Percentiles rank a stretch among this genome's conserved stretches.
phyloP scores from a whole-genome alignment of 2,113 vertebrate species.

The Poeciliopsis retropinna region DNA sequence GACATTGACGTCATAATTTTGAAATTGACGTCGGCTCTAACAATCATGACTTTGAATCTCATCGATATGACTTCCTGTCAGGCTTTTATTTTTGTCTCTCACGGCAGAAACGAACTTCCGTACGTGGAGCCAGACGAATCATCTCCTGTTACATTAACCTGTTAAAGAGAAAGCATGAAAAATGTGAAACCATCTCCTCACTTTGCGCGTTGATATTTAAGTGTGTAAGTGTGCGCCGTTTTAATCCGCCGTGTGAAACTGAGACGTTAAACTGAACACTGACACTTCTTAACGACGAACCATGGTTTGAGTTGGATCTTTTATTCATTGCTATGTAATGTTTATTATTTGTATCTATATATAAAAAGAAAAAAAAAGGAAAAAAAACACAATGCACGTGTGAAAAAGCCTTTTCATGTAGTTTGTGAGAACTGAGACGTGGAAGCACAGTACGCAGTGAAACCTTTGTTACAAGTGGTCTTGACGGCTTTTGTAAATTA shows the following conservation, averaged over 20 bases:
- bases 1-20: too few relatives aligned
- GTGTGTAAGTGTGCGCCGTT: slow-evolving; percentile 11
- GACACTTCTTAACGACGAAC: slow-evolving; percentile 55
- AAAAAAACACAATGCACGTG: slow-evolving; percentile 51
- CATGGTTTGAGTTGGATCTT: slow-evolving; percentile 50
- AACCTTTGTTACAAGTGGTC: slow-evolving; percentile 68
- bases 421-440: slow-evolving; percentile 50
- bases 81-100: too few relatives aligned
- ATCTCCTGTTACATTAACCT: slow-evolving; percentile 32
- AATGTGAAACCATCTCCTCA: slow-evolving; percentile 9
- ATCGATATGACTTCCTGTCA: too few relatives aligned
- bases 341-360: slow-evolving; percentile 71
- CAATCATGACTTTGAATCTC: too few relatives aligned
- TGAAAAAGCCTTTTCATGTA: slow-evolving; percentile 49
- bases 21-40: too few relatives aligned
- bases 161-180: slow-evolving; percentile 1
- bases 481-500: slow-evolving; percentile 75
- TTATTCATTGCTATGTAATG: slow-evolving; percentile 78
- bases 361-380: slow-evolving; percentile 27
- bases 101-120: too few relatives aligned
- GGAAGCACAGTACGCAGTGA: slow-evolving; percentile 68
- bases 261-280: slow-evolving; percentile 45
- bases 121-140: background rate
- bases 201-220: background rate
- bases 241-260: slow-evolving; percentile 56